Evolutionary conservation across 2,888 invertebrate genomes (phyloP).

Genomic region (Syrphus vitripennis): DNA sequence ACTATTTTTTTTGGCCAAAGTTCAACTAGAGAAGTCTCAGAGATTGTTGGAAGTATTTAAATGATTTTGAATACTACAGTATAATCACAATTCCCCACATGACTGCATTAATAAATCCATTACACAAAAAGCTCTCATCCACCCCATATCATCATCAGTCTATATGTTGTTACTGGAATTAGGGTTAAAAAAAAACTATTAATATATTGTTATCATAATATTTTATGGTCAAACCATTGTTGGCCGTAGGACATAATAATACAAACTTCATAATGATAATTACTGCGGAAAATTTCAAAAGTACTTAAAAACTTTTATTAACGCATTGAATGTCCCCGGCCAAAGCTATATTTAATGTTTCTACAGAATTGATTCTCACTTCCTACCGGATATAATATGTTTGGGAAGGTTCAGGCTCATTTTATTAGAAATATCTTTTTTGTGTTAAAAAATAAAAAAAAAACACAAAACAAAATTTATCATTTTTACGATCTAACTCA

Average conservation of each 20-base stretch:
- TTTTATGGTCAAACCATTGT: neutral
- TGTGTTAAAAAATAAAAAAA: neutral
- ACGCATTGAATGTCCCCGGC: neutral
- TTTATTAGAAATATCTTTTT: neutral
- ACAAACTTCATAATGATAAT: neutral
- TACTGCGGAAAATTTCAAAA: constrained; percentile 19
- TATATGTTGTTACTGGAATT: neutral
- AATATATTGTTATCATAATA: neutral
- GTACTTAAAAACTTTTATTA: neutral
- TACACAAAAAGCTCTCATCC: neutral
- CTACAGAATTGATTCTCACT: neutral
- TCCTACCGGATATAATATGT: neutral
- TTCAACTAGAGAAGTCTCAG: too few relatives aligned
- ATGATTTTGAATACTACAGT: too few relatives aligned
- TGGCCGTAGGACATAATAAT: neutral
- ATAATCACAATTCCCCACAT: neutral
- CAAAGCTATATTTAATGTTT: neutral
- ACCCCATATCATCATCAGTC: neutral
- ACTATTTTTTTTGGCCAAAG: too few relatives aligned
- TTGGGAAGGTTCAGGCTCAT: neutral
- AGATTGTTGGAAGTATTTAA: too few relatives aligned
- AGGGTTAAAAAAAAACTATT: neutral
- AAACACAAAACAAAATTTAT: neutral
- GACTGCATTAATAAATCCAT: neutral
- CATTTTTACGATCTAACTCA: neutral